Evolutionary conservation across 2,113 vertebrate species (phyloP).

Genomic region (Lycaon pictus): DNA sequence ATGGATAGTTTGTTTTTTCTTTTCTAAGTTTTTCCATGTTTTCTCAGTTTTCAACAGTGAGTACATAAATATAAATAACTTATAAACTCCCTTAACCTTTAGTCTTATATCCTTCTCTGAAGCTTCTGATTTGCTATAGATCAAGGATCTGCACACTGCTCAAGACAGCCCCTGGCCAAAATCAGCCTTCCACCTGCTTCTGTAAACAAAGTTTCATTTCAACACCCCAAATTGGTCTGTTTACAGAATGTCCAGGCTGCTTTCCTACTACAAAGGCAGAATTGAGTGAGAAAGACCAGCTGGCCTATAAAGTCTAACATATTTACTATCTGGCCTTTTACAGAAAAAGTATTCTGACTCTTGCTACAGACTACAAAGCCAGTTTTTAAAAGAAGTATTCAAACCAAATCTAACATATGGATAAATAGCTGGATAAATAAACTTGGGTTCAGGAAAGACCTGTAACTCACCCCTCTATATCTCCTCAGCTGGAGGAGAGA

Average conservation of each 20-base stretch:
- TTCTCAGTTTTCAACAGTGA: constrained; percentile 30
- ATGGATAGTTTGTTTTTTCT: not conserved
- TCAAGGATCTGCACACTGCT: not conserved
- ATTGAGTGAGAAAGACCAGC: not conserved
- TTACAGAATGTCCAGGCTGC: not conserved
- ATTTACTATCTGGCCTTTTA: not conserved
- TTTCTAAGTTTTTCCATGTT: constrained; percentile 18
- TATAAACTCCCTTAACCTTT: not conserved
- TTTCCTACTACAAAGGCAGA: not conserved
- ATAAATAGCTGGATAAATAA: not conserved
- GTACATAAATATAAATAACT: not conserved
- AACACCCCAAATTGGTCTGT: not conserved
- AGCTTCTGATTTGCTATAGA: not conserved
- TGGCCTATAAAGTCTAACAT: not conserved
- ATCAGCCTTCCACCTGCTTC: not conserved
- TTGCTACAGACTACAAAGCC: not conserved
- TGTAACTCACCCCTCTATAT: not conserved
- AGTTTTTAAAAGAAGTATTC: not conserved
- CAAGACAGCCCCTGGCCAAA: not conserved
- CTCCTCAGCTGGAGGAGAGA: not conserved
- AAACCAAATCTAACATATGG: not conserved
- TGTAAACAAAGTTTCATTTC: not conserved
- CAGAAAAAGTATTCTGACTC: not conserved
- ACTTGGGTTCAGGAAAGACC: not conserved
- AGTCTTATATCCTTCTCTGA: not conserved